Percentiles rank a stretch among this genome's conserved stretches.
These are phyloP conservation scores for Orchestia grillus DNA, from an alignment of 1,140 invertebrate species.

Conservation along the genomic window DNA sequence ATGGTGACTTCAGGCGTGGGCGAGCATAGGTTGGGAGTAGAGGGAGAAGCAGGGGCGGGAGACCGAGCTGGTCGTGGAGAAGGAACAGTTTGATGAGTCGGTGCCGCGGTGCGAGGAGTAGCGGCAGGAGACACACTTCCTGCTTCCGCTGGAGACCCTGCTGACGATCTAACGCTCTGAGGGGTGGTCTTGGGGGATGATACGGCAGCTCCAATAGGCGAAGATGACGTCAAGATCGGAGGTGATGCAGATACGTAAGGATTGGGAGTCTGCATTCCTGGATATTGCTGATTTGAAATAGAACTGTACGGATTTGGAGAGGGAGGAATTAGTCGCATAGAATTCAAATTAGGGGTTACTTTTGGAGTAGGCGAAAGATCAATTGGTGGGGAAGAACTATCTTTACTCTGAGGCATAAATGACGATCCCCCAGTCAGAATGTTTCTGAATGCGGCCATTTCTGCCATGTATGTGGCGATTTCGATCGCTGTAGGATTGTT, in stretches of 20 bases:
- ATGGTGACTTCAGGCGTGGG: constrained; percentile 29
- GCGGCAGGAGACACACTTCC: constrained; percentile 58
- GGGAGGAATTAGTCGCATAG: constrained; percentile 23
- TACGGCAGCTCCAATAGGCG: neutral
- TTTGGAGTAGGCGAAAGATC: constrained; percentile 9
- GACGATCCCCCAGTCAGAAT: neutral
- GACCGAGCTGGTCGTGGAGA: constrained; percentile 53
- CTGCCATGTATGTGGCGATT: constrained; percentile 22
- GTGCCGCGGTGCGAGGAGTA: constrained; percentile 60
- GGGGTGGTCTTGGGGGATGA: constrained; percentile 60
- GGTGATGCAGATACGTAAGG: neutral
- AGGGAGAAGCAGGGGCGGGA: constrained; percentile 47
- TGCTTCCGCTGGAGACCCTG: constrained; percentile 44
- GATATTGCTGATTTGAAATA: neutral
- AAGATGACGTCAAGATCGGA: neutral
- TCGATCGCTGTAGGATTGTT: neutral
- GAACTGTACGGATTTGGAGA: constrained; percentile 50
- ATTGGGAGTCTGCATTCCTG: constrained; percentile 27
- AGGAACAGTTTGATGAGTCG: constrained; percentile 54
- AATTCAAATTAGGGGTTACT: constrained; percentile 21
- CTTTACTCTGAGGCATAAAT: neutral
- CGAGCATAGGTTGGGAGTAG: constrained; percentile 10
- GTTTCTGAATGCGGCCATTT: constrained; percentile 17
- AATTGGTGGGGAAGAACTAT: neutral
- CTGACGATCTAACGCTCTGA: neutral